Conservation (phyloP, 2,888 invertebrate genomes). For the Cosmorhoe ocellata region DNA sequence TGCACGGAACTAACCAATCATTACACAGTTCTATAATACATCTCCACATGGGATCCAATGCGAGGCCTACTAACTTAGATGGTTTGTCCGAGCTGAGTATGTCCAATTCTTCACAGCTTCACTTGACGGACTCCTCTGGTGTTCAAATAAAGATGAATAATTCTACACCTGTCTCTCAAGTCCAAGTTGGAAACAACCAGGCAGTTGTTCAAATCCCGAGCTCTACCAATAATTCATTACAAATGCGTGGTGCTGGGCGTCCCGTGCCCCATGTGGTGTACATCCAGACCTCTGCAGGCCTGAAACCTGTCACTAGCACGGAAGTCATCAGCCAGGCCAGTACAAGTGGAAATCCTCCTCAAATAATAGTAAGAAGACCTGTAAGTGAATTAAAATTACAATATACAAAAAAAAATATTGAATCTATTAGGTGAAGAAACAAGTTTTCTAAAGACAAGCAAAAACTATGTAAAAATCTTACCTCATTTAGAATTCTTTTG, state of each 20-base stretch:
- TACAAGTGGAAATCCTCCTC: constrained; percentile 76
- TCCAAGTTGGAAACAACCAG: constrained; percentile 64
- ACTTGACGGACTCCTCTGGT: constrained; percentile 58
- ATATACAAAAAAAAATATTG: constrained; percentile 23
- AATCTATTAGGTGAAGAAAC: constrained; percentile 1
- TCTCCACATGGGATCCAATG: constrained; percentile 73
- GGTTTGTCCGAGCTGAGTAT: constrained; percentile 60
- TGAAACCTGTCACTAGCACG: constrained; percentile 73
- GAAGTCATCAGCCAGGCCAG: constrained; percentile 76
- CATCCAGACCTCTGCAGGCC: constrained; percentile 80
- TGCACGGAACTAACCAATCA: constrained; percentile 62
- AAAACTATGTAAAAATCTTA: too few species aligned
- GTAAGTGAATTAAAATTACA: constrained; percentile 62
- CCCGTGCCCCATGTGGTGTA: constrained; percentile 83
- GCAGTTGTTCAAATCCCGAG: constrained; percentile 69
- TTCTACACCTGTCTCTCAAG: constrained; percentile 60
- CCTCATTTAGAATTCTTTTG: constrained; percentile 18
- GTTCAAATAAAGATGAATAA: constrained; percentile 67
- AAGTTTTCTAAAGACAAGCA: too few species aligned
- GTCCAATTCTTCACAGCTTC: constrained; percentile 62
- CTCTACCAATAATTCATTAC: constrained; percentile 66
- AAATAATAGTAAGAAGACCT: constrained; percentile 78
- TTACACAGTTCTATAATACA: constrained; percentile 73
- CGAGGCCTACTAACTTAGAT: constrained; percentile 60
- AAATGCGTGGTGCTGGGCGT: constrained; percentile 61